Percentiles rank a stretch among this genome's conserved stretches.
Conservation (phyloP, 2,797 vertebrate genomes). For the Rhynchotus rufescens region DNA sequence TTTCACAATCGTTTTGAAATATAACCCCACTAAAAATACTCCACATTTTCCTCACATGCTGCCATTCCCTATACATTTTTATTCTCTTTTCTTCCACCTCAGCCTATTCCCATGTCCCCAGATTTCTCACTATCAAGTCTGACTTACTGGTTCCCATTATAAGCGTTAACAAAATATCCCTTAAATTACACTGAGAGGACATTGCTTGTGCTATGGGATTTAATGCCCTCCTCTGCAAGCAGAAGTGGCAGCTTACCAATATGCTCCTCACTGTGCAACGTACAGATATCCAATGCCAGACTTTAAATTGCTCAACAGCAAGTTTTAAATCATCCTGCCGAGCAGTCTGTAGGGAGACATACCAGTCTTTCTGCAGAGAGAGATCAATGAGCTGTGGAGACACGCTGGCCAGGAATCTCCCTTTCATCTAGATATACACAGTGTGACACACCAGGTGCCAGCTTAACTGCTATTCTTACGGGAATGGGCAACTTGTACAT, state of each 20-base stretch:
- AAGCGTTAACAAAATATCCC: slow-evolving; percentile 51
- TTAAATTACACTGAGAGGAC: slow-evolving; percentile 52
- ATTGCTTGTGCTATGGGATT: slow-evolving; percentile 40
- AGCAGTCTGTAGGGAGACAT: slow-evolving; percentile 77
- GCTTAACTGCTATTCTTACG: slow-evolving; percentile 64
- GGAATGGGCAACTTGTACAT: slow-evolving; percentile 49
- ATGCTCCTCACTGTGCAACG: slow-evolving; percentile 33
- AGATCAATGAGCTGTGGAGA: slow-evolving; percentile 81
- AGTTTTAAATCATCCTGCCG: slow-evolving; percentile 78
- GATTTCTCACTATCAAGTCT: slow-evolving; percentile 60
- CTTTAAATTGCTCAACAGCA: slow-evolving; percentile 75
- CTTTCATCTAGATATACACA: slow-evolving; percentile 76
- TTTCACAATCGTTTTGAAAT: neutral
- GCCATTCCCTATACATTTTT: neutral
- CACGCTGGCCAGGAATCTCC: slow-evolving; percentile 72
- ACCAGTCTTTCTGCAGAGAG: slow-evolving; percentile 75
- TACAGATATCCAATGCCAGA: slow-evolving; percentile 67
- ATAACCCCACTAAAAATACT: neutral
- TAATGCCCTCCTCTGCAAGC: slow-evolving; percentile 44
- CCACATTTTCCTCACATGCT: neutral
- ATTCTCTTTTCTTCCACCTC: slow-evolving; percentile 1
- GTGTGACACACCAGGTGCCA: slow-evolving; percentile 71
- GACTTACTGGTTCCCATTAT: slow-evolving; percentile 65
- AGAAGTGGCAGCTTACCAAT: slow-evolving; percentile 59
- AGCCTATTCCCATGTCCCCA: neutral